Evolutionary conservation across 2,888 invertebrate species (phyloP).

Genomic region (Nephrotoma flavescens): DNA sequence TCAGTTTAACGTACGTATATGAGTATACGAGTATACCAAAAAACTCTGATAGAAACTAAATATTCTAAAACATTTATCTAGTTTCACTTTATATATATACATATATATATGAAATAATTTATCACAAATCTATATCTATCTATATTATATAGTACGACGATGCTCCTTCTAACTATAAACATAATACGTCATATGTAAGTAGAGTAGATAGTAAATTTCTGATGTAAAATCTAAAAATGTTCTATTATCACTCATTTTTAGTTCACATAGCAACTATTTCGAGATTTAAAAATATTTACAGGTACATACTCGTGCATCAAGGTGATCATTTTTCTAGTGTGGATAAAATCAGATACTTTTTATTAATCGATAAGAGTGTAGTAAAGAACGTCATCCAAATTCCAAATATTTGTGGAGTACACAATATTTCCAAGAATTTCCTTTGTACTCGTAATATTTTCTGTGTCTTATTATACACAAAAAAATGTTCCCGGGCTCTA

Average conservation of each 20-base stretch:
- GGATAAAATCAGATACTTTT: neutral
- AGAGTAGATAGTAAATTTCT: neutral
- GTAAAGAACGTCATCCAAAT: neutral
- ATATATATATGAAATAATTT: neutral
- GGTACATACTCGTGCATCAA: neutral
- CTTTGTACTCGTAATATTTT: neutral
- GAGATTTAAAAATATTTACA: neutral
- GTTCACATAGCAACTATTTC: neutral
- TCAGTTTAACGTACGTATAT: neutral
- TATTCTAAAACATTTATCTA: neutral
- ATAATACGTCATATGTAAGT: neutral
- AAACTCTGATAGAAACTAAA: neutral
- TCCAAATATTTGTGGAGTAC: neutral
- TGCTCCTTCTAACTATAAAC: neutral
- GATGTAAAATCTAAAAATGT: neutral
- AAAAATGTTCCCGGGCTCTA: too few relatives aligned
- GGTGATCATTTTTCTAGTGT: neutral
- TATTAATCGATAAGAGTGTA: neutral
- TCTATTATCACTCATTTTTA: neutral
- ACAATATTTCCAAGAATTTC: neutral
- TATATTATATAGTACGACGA: neutral
- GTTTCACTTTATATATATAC: too few relatives aligned
- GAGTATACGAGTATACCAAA: neutral
- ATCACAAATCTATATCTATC: neutral
- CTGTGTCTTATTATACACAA: neutral